Conservation (phyloP, 2,113 vertebrate genomes). For the Centropus bengalensis region DNA sequence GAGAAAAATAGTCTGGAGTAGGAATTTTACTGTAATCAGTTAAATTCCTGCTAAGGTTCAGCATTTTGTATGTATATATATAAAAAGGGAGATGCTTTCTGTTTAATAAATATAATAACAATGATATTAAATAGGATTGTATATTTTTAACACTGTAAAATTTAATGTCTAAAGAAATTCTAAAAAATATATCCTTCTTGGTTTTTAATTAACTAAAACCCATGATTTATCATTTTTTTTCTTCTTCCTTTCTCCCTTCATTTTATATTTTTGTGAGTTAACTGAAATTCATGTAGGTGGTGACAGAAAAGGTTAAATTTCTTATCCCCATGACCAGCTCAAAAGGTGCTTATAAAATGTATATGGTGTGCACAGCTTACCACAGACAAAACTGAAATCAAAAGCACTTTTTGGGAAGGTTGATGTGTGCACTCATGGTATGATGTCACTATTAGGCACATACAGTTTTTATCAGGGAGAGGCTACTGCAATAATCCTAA, state of each 20-base stretch:
- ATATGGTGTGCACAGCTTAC: background rate
- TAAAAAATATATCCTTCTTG: background rate
- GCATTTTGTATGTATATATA: background rate
- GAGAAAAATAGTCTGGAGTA: slow-evolving; percentile 23
- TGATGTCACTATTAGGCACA: background rate
- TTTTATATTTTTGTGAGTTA: background rate
- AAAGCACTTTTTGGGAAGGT: background rate
- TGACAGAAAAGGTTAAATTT: background rate
- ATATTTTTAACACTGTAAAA: background rate
- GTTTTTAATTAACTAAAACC: background rate
- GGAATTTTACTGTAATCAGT: slow-evolving; percentile 35
- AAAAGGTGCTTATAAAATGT: background rate
- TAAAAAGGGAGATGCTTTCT: background rate
- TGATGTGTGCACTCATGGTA: background rate
- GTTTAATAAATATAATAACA: slow-evolving; percentile 1
- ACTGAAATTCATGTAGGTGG: background rate
- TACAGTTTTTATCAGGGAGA: background rate
- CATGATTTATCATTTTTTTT: background rate
- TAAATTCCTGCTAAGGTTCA: slow-evolving; percentile 15
- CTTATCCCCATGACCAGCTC: too few species aligned
- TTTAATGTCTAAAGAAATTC: background rate
- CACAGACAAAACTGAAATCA: background rate
- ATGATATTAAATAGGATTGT: background rate
- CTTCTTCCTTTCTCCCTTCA: background rate
- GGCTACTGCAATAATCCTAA: background rate